Percentiles rank a stretch among this genome's conserved stretches.
Conservation (phyloP, 2,888 invertebrate species). For the Archips xylosteana region DNA sequence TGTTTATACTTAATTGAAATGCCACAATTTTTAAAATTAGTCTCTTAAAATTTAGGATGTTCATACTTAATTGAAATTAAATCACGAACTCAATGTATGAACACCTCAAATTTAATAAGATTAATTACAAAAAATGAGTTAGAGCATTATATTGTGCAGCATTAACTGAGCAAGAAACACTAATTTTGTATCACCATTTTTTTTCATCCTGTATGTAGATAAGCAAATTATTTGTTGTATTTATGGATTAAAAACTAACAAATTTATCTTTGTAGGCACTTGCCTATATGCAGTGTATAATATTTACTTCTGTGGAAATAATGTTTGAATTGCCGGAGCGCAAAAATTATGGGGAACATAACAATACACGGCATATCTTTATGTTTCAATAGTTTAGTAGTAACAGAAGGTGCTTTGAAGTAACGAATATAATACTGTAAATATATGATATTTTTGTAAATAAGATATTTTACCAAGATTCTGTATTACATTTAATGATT, state of each 20-base stretch:
- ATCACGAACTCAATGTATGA: too few relatives aligned
- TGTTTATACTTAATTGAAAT: too few relatives aligned
- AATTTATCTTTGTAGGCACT: background rate
- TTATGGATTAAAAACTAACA: background rate
- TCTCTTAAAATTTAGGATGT: too few relatives aligned
- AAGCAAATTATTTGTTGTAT: background rate
- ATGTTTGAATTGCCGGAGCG: background rate
- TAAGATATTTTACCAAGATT: background rate
- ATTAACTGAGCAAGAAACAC: too few relatives aligned
- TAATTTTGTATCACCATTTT: too few relatives aligned
- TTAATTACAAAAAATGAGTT: too few relatives aligned
- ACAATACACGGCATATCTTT: background rate
- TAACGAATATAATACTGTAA: conserved; percentile 17
- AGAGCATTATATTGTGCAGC: too few relatives aligned
- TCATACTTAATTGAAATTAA: too few relatives aligned
- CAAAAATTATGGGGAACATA: background rate
- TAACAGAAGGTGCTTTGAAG: conserved; percentile 29
- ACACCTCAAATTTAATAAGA: too few relatives aligned
- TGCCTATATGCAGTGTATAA: too few relatives aligned
- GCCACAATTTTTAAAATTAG: too few relatives aligned
- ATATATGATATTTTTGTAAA: conserved; percentile 28
- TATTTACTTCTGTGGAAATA: too few relatives aligned
- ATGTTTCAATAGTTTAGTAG: conserved; percentile 11
- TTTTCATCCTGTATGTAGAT: background rate
- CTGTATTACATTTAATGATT: background rate